A percentile compares a stretch with the other conserved stretches of the same genome.
These are phyloP conservation scores for Hippoglossus stenolepis DNA, from an alignment of 2,113 vertebrate genomes.

Conservation along the genomic window DNA sequence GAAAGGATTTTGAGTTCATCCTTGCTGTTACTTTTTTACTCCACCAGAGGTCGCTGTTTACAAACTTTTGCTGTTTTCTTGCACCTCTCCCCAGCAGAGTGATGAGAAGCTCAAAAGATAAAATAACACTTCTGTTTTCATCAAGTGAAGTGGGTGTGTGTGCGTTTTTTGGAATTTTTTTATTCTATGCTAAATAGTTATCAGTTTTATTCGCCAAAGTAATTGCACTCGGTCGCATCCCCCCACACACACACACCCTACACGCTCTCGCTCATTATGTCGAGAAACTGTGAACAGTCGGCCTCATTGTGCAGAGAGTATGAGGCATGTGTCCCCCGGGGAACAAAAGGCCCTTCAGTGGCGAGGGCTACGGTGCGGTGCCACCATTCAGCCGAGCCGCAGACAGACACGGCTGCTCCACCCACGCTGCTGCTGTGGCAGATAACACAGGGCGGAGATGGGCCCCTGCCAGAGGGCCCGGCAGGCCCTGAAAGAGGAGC, in stretches of 20 bases:
- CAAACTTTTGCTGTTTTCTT: conserved; percentile 14
- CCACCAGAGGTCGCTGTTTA: conserved; percentile 74
- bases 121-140: background rate
- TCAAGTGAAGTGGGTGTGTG: background rate
- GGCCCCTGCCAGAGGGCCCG: conserved; percentile 36
- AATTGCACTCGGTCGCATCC: background rate
- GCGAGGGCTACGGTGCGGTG: conserved; percentile 50
- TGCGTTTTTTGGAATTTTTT: background rate
- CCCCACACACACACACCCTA: background rate
- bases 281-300: conserved; percentile 60
- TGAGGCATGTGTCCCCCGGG: conserved; percentile 65
- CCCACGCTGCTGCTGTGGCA: conserved; percentile 57
- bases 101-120: background rate
- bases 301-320: conserved; percentile 70
- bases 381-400: conserved; percentile 61
- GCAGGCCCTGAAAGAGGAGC: conserved; percentile 27
- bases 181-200: background rate
- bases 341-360: conserved; percentile 75
- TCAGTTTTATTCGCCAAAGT: conserved; percentile 9
- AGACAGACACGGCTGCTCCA: conserved; percentile 48
- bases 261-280: conserved; percentile 27
- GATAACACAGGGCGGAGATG: conserved; percentile 34
- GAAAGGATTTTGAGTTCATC: background rate
- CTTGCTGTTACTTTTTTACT: rapidly evolving
- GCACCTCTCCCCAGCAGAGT: background rate